phyloP scores from a whole-genome alignment of 2,888 invertebrate genomes.

The Meghimatium bilineatum region DNA sequence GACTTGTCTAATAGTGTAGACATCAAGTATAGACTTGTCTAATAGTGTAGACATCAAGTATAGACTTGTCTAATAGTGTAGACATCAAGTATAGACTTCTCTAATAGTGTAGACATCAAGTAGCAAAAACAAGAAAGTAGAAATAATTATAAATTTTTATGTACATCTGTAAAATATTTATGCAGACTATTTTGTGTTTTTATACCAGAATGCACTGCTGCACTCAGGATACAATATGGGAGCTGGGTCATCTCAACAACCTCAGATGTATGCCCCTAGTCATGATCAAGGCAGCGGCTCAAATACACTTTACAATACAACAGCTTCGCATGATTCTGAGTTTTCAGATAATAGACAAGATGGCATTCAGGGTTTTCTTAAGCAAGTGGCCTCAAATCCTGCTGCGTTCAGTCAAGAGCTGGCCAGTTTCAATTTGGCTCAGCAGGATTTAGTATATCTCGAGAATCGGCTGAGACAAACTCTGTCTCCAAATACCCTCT shows the following conservation, averaged over 20 bases:
- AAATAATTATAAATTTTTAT: background rate
- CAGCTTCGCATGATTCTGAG: slow-evolving; percentile 19
- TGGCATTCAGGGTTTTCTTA: slow-evolving; percentile 29
- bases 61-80: no score
- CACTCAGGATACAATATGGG: background rate
- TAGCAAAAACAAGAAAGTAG: no score
- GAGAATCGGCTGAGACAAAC: slow-evolving; percentile 36
- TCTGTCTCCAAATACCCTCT: slow-evolving; percentile 35
- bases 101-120: no score
- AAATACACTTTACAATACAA: background rate
- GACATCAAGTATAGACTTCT: no score
- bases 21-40: no score
- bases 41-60: no score
- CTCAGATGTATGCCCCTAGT: slow-evolving; percentile 2
- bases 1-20: no score
- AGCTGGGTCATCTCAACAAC: background rate
- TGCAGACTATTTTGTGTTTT: background rate
- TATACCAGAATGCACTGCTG: background rate
- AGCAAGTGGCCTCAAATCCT: slow-evolving; percentile 11
- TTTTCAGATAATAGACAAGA: slow-evolving; percentile 30
- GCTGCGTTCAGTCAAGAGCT: slow-evolving; percentile 37
- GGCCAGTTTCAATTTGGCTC: slow-evolving; percentile 41
- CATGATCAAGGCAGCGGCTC: background rate
- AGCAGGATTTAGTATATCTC: slow-evolving; percentile 39
- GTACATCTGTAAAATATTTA: background rate